A percentile compares a stretch with the other conserved stretches of the same genome.
Conservation (phyloP, 37 sponge, comb jelly and placozoan genomes). For the Beroe forskalii region DNA sequence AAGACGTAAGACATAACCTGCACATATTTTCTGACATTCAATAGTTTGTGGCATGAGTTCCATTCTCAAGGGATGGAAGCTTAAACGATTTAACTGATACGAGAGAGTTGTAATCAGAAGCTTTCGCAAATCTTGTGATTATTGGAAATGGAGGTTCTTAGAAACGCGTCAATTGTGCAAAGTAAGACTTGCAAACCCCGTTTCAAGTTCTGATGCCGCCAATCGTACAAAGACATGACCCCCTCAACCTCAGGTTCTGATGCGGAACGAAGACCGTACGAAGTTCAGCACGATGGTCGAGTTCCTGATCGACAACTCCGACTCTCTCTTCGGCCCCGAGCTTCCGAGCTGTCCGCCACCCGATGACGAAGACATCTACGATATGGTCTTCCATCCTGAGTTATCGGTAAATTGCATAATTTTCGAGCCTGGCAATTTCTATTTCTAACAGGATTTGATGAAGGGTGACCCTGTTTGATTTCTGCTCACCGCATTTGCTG, state of each 20-base stretch:
- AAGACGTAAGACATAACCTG: slow-evolving; percentile 58
- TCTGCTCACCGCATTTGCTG: no score
- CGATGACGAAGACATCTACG: slow-evolving; percentile 63
- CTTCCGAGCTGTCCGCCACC: slow-evolving; percentile 42
- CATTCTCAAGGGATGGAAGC: no score
- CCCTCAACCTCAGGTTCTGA: not conserved
- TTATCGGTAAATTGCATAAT: not conserved
- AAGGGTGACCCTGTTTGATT: no score
- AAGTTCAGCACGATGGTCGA: slow-evolving; percentile 29
- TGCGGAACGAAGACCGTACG: slow-evolving; percentile 31
- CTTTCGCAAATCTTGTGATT: no score
- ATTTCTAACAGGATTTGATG: no score
- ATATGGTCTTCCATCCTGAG: slow-evolving; percentile 51
- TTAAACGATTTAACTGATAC: no score
- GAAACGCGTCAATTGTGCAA: no score
- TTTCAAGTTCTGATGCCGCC: not conserved
- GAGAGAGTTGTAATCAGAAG: no score
- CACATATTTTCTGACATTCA: no score
- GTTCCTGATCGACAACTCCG: slow-evolving; percentile 59
- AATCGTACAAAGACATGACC: not conserved
- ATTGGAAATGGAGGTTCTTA: no score
- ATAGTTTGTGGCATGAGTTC: no score
- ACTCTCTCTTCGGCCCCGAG: slow-evolving; percentile 41
- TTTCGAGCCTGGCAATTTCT: no score
- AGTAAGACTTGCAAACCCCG: not conserved